Evolutionary conservation across 2,888 invertebrate genomes (phyloP), one percentile per base, ranked within the genome.

Genomic region (Hirtodrosophila duncani): DNA sequence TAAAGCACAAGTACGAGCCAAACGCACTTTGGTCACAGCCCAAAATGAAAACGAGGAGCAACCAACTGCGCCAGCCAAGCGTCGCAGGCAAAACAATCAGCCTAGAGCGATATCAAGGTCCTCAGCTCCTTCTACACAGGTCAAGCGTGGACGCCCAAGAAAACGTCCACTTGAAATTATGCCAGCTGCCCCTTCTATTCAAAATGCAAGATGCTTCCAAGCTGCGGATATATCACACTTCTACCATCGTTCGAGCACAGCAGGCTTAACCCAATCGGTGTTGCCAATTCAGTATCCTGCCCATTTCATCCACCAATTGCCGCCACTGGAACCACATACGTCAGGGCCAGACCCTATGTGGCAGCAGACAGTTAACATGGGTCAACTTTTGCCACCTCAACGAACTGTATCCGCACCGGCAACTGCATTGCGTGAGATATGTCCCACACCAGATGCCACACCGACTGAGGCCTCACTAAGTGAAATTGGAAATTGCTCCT

Each of bases 251-350:
- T 5, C 20, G 43, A 24, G 1, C 26, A n/a, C n/a, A n/a, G n/a
- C n/a, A n/a, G n/a, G n/a, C n/a, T n/a, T n/a, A 0, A 37, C 36
- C 4, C 9, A 44, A n/a, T 56, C 67, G 5, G 53, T 63, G 13
- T 48, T 84, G 6, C 74, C 83, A 0, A 27, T 41, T 8, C 43
- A 59, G 2, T 84, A 84, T 60, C 84, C 83, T 1, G 50, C 65
- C 2, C 81, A 84, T 39, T 84, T 84, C 24, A 24, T 65, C 34
- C 51, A 82, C 42, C 84, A 84, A 49, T 17, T 67, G 23, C 68
- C 79, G 8, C 65, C 72, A 2, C 29, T 46, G 9, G 27, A 1
- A 23, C 43, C 2, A 43, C 20, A 14, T 7, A 38, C 16, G 10
- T 2, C 0, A 42, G 26, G 1, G 42, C 30, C 1, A 29, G 3